Conservation (phyloP, 2,888 invertebrate species). For the Ommatoiulus sabulosus region DNA sequence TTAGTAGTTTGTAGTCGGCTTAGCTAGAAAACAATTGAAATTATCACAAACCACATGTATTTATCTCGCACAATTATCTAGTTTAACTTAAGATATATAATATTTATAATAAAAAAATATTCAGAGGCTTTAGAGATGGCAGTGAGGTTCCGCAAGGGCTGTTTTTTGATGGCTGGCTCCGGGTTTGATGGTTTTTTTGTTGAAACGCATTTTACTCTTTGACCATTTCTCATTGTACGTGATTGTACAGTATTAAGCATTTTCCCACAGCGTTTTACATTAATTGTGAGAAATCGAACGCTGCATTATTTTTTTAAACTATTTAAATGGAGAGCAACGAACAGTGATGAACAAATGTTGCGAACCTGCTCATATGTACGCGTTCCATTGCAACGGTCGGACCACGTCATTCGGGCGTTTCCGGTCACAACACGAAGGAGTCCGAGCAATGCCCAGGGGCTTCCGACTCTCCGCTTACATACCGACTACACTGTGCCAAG, state of each 20-base stretch:
- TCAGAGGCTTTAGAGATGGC: slow-evolving; percentile 51
- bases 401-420: neutral
- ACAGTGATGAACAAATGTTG: slow-evolving; percentile 46
- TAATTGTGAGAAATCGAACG: slow-evolving; percentile 42
- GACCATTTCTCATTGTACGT: slow-evolving; percentile 52
- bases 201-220: slow-evolving; percentile 48
- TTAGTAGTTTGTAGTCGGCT: slow-evolving; percentile 55
- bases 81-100: slow-evolving; percentile 54
- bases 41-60: slow-evolving; percentile 57
- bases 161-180: slow-evolving; percentile 55
- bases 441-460: neutral
- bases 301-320: slow-evolving; percentile 48
- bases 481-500: slow-evolving; percentile 47
- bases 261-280: slow-evolving; percentile 48
- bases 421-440: neutral
- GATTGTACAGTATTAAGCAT: slow-evolving; percentile 49
- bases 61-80: slow-evolving; percentile 58
- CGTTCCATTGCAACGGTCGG: neutral
- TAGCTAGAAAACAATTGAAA: slow-evolving; percentile 53
- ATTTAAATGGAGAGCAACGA: slow-evolving; percentile 48
- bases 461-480: slow-evolving; percentile 2
- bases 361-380: slow-evolving; percentile 38
- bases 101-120: slow-evolving; percentile 54
- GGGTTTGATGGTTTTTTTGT: slow-evolving; percentile 56
- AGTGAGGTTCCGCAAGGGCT: slow-evolving; percentile 52